Evolutionary conservation across 2,113 vertebrate species (phyloP).

Genomic region (Cyprinodon variegatus): DNA sequence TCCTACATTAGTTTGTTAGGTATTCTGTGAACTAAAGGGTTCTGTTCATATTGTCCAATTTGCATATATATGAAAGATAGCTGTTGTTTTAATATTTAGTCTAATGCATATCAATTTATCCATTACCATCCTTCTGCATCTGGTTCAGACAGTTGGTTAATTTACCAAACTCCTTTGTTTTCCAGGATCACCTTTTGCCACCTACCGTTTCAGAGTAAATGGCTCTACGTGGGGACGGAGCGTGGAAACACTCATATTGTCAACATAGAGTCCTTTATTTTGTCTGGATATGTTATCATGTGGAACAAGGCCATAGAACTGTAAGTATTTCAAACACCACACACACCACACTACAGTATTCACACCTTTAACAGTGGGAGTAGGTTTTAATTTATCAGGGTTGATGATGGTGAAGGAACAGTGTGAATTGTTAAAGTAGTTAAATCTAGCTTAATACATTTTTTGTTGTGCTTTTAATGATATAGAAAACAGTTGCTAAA

Average conservation of each 20-base stretch:
- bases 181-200: conserved; percentile 97
- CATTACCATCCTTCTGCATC: neutral
- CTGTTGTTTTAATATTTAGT: no score
- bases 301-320: conserved; percentile 99
- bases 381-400: neutral
- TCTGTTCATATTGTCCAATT: no score
- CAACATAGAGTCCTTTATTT: conserved; percentile 97
- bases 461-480: neutral
- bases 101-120: neutral
- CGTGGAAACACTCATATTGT: conserved; percentile 97
- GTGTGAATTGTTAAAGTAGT: neutral
- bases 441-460: neutral
- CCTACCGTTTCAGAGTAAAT: conserved; percentile 99
- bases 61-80: no score
- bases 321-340: conserved; percentile 81
- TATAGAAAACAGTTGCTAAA: neutral
- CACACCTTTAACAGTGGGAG: neutral
- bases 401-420: neutral
- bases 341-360: neutral
- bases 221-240: conserved; percentile 98
- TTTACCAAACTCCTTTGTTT: conserved; percentile 28
- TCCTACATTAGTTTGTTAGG: no score
- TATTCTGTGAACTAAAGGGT: no score
- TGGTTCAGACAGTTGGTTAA: conserved; percentile 15
- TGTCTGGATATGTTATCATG: conserved; percentile 99